A percentile compares a stretch with the other conserved stretches of the same genome.
These are phyloP conservation scores for Orthonevra nobilis DNA, from an alignment of 2,888 invertebrate species.

Conservation along the genomic window DNA sequence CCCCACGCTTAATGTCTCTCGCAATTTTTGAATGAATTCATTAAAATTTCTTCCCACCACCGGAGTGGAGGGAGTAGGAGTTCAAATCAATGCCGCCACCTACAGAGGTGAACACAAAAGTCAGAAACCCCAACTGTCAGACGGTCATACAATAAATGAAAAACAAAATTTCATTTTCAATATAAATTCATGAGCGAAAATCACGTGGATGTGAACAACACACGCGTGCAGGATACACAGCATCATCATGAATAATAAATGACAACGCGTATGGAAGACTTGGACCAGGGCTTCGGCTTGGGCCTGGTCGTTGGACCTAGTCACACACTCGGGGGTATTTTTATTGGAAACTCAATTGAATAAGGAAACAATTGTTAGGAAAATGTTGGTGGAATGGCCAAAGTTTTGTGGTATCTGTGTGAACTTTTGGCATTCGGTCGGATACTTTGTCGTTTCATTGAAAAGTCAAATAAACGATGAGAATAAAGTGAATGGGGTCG, in stretches of 20 bases:
- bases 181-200: constrained; percentile 67
- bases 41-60: no score
- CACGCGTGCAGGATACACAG: neutral
- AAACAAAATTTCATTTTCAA: constrained; percentile 54
- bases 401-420: constrained; percentile 1
- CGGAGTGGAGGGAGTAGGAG: no score
- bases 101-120: neutral
- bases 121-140: no score
- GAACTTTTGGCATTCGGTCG: neutral
- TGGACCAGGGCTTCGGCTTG: constrained; percentile 12
- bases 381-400: neutral
- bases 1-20: no score
- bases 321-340: constrained; percentile 25
- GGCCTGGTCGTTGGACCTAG: constrained; percentile 16
- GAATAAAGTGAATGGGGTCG: neutral
- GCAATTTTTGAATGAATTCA: no score
- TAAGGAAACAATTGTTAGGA: constrained; percentile 38
- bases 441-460: neutral
- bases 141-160: constrained; percentile 5
- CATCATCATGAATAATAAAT: constrained; percentile 46
- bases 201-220: constrained; percentile 19
- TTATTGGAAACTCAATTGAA: constrained; percentile 47
- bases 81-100: neutral
- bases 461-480: neutral
- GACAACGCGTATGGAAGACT: constrained; percentile 7